Conservation (phyloP, 1,140 invertebrate genomes). For the Penaeus chinensis region DNA sequence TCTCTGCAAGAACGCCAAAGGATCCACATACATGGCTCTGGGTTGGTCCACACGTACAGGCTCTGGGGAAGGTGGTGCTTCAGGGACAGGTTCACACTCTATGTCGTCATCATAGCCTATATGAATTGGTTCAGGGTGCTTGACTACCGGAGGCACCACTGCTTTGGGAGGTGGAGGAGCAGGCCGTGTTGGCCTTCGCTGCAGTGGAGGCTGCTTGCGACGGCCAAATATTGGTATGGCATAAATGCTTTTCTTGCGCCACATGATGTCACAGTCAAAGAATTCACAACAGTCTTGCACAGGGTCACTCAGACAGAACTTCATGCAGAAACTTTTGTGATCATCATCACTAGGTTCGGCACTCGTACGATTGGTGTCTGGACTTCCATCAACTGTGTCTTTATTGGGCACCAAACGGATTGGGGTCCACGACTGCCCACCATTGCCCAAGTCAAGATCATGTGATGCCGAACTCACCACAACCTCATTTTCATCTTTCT, state of each 20-base stretch:
- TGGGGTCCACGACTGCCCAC: conserved; percentile 49
- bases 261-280: conserved; percentile 64
- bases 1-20: conserved; percentile 62
- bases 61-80: conserved; percentile 63
- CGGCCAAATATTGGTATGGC: conserved; percentile 61
- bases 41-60: conserved; percentile 59
- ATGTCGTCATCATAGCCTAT: conserved; percentile 53
- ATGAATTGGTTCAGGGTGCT: conserved; percentile 57
- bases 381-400: not conserved
- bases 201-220: conserved; percentile 47
- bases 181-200: conserved; percentile 60
- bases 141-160: conserved; percentile 41
- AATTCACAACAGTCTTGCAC: conserved; percentile 64
- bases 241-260: conserved; percentile 62
- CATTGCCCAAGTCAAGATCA: conserved; percentile 34
- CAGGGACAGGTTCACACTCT: conserved; percentile 63
- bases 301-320: conserved; percentile 64
- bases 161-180: conserved; percentile 61
- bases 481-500: conserved; percentile 29
- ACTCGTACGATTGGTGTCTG: not conserved
- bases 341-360: not conserved
- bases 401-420: conserved; percentile 31
- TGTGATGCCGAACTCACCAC: conserved; percentile 7
- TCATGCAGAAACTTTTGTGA: conserved; percentile 58
- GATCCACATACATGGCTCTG: conserved; percentile 63